These are phyloP conservation scores for Morpho deidamia DNA, from an alignment of 2,888 invertebrate species.

Conservation along the genomic window DNA sequence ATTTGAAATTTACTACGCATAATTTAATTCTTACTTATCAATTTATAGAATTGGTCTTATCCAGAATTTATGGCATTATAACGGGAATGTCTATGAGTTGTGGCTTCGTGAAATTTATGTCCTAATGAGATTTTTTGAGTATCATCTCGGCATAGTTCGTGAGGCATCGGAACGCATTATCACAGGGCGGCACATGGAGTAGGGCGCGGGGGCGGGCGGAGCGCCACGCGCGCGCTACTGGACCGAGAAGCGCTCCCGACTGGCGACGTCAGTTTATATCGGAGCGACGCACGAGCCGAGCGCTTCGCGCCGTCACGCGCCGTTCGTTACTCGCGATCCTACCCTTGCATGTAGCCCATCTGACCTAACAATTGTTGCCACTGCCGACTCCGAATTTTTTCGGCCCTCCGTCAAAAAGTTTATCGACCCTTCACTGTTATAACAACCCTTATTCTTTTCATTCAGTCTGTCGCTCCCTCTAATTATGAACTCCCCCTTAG, in stretches of 20 bases:
- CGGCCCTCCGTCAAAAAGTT: constrained; percentile 47
- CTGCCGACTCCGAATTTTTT: constrained; percentile 24
- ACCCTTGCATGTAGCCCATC: constrained; percentile 52
- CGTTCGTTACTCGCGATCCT: constrained; percentile 56
- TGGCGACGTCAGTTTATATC: constrained; percentile 60
- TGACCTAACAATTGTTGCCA: constrained; percentile 16
- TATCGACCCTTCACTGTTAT: constrained; percentile 69
- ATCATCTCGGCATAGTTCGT: constrained; percentile 12
- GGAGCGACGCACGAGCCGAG: constrained; percentile 66
- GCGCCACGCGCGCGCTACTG: constrained; percentile 35
- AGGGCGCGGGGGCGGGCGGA: constrained; percentile 66
- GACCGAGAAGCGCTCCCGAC: constrained; percentile 40
- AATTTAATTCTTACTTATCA: not conserved
- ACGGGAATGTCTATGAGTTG: too few species aligned
- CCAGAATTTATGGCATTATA: too few species aligned
- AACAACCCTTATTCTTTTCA: constrained; percentile 72
- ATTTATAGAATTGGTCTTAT: constrained; percentile 16
- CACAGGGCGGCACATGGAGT: constrained; percentile 47
- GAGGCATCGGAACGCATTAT: constrained; percentile 45
- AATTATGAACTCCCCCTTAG: constrained; percentile 75
- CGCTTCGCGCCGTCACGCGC: constrained; percentile 59
- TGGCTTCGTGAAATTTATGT: constrained; percentile 31
- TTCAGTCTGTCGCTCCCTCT: constrained; percentile 68
- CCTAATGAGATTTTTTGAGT: constrained; percentile 47
- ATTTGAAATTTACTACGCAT: too few species aligned